These are phyloP conservation scores for Xenopus borealis DNA, from an alignment of 2,113 vertebrate genomes.

Conservation along the genomic window DNA sequence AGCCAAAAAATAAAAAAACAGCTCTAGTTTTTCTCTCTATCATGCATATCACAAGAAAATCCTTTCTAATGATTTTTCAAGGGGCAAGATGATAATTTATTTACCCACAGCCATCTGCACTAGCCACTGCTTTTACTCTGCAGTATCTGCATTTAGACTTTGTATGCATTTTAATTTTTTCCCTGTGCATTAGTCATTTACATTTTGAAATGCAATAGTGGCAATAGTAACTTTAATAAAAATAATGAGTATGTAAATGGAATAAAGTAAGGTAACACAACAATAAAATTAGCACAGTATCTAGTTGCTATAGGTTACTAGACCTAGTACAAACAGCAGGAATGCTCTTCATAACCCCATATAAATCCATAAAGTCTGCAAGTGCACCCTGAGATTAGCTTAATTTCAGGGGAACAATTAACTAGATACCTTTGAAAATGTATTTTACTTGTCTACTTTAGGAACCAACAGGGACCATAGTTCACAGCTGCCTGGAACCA, in stretches of 20 bases:
- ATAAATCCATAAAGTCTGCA: conserved; percentile 49
- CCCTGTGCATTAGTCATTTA: neutral
- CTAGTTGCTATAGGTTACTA: too few species aligned
- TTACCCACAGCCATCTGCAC: too few species aligned
- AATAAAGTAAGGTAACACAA: too few species aligned
- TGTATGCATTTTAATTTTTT: neutral
- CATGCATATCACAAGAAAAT: neutral
- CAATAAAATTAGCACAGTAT: too few species aligned
- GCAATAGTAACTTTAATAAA: too few species aligned
- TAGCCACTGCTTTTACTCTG: too few species aligned
- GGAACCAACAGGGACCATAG: conserved; percentile 55
- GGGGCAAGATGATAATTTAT: neutral
- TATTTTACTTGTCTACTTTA: conserved; percentile 54
- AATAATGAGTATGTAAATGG: too few species aligned
- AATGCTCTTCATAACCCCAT: too few species aligned
- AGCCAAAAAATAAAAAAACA: neutral
- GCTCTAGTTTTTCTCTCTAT: neutral
- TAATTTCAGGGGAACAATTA: conserved; percentile 53
- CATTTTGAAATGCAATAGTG: too few species aligned
- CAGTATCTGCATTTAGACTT: neutral
- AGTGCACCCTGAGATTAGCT: conserved; percentile 50
- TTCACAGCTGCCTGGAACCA: conserved; percentile 61
- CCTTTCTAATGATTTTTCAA: neutral
- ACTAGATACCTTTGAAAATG: conserved; percentile 54
- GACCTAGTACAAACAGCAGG: too few species aligned